Base-by-base conservation (phyloP, 2,888 invertebrate species). In the Meandrusa payeni region DNA sequence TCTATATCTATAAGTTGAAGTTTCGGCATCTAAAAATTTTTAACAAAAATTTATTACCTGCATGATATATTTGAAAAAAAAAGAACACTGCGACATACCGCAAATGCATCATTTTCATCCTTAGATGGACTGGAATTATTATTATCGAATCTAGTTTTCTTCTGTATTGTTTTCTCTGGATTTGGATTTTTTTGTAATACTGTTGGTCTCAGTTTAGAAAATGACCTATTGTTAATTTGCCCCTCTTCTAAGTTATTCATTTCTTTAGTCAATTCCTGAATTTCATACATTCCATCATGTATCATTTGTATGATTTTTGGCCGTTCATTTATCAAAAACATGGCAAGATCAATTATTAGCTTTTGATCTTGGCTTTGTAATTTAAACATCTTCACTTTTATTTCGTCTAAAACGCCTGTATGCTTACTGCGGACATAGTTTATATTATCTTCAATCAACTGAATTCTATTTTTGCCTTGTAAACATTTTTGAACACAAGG, bases 11-110 rank as follows among this genome's bases (percentile, higher is more conserved):
- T 45, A 3, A 75, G 48, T 26, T 77, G 66, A 38, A 83, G 55
- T 55, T 64, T 73, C 19, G 82, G 82, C 56, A 79, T 67, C 85
- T 83, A 48, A 39, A 67, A 64, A 54, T 17, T 17, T 17, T 29
- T 2, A 2, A 29, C 1, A 29, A n/a, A 15, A 15, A 15, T 15
- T 15, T 15, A 15, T n/a, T n/a, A n/a, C n/a, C n/a, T n/a, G n/a
- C n/a, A n/a, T n/a, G n/a, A n/a, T n/a, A n/a, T 2, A 15, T 15
- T 15, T 34, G 7, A n/a, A 34, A 34, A 15, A 2, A 23, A 23
- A 3, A 55, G 37, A 10, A 26, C 10, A 26, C 11, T 11, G 5
- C 1, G 13, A 54, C 53, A 19, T 32, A 61, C 59, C 50, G 46
- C 26, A 32, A 49, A 38, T 24, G 41, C 32, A 20, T 53, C 51